Conservation (phyloP, 2,797 vertebrate species). For the Anguilla megastoma region DNA sequence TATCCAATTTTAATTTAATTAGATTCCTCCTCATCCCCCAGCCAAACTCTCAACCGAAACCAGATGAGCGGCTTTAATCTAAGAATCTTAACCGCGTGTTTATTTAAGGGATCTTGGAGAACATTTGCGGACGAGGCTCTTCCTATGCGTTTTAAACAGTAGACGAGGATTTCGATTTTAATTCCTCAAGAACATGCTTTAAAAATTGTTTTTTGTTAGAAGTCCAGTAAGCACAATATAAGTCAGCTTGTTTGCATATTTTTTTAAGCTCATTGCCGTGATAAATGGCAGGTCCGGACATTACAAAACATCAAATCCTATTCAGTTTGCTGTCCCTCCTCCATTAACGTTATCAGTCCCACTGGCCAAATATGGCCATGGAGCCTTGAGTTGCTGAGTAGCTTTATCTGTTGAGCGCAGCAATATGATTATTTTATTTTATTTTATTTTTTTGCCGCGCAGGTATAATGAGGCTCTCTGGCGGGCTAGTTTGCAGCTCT, state of each 20-base stretch:
- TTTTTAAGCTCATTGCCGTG: slow-evolving; percentile 43
- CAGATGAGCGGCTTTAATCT: slow-evolving; percentile 37
- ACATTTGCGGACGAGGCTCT: slow-evolving; percentile 19
- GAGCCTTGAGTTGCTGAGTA: not conserved
- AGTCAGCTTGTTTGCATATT: slow-evolving; percentile 55
- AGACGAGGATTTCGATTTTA: not conserved
- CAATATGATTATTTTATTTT: not conserved
- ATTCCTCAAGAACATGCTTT: slow-evolving; percentile 21
- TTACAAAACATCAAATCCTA: slow-evolving; percentile 46
- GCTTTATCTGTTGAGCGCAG: slow-evolving; percentile 22
- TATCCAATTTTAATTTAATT: slow-evolving; percentile 37
- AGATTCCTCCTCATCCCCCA: slow-evolving; percentile 28
- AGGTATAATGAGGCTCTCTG: not conserved
- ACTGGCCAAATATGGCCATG: not conserved
- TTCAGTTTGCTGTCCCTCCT: not conserved
- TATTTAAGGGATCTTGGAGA: slow-evolving; percentile 32
- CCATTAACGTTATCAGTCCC: not conserved
- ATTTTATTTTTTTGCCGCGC: not conserved
- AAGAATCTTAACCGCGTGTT: slow-evolving; percentile 33
- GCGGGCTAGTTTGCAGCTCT: not conserved
- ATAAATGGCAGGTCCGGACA: slow-evolving; percentile 52
- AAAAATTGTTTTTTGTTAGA: not conserved
- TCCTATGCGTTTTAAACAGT: slow-evolving; percentile 10
- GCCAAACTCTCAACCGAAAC: slow-evolving; percentile 32
- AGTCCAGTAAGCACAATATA: not conserved